phyloP scores from a whole-genome alignment of 2,888 invertebrate species.

The Hymenopus coronatus region DNA sequence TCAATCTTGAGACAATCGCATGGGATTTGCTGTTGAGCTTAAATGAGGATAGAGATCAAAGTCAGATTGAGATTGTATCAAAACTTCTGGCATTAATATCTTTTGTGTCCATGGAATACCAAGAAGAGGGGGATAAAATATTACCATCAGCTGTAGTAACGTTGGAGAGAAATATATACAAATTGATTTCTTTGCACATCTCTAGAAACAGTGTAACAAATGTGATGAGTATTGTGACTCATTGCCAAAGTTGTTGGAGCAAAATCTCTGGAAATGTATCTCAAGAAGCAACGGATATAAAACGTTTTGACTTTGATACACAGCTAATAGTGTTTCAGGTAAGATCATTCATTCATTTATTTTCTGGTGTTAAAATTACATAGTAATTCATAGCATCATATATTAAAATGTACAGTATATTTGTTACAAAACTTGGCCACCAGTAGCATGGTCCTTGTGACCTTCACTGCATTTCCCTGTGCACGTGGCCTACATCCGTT shows the following conservation, averaged over 20 bases:
- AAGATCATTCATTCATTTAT: background rate
- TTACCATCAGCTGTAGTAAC: slow-evolving; percentile 2
- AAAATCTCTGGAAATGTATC: slow-evolving; percentile 11
- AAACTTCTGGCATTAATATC: slow-evolving; percentile 24
- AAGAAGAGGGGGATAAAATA: background rate
- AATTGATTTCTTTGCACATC: slow-evolving; percentile 22
- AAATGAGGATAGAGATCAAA: background rate
- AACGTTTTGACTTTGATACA: slow-evolving; percentile 25
- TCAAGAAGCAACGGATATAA: background rate
- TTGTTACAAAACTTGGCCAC: no score
- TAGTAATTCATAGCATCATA: no score
- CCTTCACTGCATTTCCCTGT: no score
- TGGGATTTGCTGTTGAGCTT: slow-evolving; percentile 13
- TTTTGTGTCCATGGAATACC: slow-evolving; percentile 14
- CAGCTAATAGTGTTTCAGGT: slow-evolving; percentile 30
- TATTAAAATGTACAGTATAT: no score
- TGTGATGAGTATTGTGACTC: slow-evolving; percentile 20
- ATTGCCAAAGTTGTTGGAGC: slow-evolving; percentile 26
- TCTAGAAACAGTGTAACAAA: slow-evolving; percentile 13
- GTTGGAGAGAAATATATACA: slow-evolving; percentile 28
- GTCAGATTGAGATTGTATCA: slow-evolving; percentile 2
- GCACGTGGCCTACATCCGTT: no score
- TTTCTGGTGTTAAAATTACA: no score
- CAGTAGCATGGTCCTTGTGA: no score
- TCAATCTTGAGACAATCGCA: slow-evolving; percentile 22